Evolutionary conservation across 23 tunicate species (phyloP), one percentile per base, ranked within the genome.

Genomic region (Pegea sp.): DNA sequence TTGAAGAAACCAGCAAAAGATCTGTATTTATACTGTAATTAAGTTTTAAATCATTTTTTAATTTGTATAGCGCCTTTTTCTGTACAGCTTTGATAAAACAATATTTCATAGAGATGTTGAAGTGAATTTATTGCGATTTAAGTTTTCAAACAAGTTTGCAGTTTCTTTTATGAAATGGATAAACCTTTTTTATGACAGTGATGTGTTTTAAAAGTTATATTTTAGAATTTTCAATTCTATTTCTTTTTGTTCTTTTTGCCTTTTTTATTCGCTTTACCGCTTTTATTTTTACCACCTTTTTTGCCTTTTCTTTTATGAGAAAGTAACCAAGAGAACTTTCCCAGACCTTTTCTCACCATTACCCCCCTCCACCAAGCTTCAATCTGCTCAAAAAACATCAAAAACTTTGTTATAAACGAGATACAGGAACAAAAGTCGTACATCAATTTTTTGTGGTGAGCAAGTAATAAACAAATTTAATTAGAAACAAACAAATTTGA

Each of bases 291-390:
- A 5, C 30, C 30, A 1, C 60, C 67, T n/a, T 26, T 66, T 16
- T 52, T 52, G 13, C 46, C 46, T 11, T 16, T 16, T 8, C 46
- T 38, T 38, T 16, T 38, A 11, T 38, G 46, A 16, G 11, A 8
- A 16, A 38, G 46, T 16, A 38, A 8, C 46, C 46, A 38, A 6
- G 56, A 48, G 42, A 55, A 84, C 19, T 64, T 59, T 28, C 95
- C 95, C 23, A 84, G 62, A 13, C 84, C 76, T 0, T 53, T 43
- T 5, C 76, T 33, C 24, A 84, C 95, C 95, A 74, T 84, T 18
- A 24, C 26, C 5, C 95, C 95, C 13, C 75, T 62, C 95, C 95
- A 84, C 84, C 84, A 74, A 3, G 95, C 74, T 56, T 84, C 84
- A n/a, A 84, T 68, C 95, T 73, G 33, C n/a, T 6, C 16, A 59